These are phyloP conservation scores for Procambarus virginalis DNA, from an alignment of 1,140 invertebrate species.

Conservation along the genomic window DNA sequence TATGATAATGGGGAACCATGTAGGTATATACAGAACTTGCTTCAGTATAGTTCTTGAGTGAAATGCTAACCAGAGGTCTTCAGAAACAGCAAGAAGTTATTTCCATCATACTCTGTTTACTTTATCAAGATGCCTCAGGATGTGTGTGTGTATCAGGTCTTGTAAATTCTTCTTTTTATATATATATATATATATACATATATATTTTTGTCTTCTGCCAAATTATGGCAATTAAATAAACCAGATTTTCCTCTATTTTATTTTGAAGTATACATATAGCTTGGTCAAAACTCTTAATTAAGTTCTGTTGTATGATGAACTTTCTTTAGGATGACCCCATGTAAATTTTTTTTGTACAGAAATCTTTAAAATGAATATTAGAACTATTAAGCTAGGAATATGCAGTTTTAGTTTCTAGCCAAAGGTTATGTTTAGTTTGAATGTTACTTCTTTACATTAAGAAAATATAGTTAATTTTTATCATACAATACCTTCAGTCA, in stretches of 20 bases:
- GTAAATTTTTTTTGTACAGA: conserved; percentile 56
- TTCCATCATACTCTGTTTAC: neutral
- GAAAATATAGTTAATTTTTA: conserved; percentile 10
- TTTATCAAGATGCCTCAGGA: conserved; percentile 39
- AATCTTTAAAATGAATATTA: conserved; percentile 40
- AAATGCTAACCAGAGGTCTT: neutral
- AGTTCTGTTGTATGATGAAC: neutral
- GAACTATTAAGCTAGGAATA: conserved; percentile 19
- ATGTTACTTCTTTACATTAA: conserved; percentile 5
- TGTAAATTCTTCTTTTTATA: conserved; percentile 6
- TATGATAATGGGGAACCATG: neutral
- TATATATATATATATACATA: neutral
- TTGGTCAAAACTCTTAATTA: conserved; percentile 18
- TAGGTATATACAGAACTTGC: neutral
- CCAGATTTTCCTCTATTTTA: neutral
- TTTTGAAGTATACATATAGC: neutral
- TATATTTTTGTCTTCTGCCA: conserved; percentile 1
- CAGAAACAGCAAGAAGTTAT: neutral
- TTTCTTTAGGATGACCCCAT: conserved; percentile 16
- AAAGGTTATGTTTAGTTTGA: conserved; percentile 64
- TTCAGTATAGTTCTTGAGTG: neutral
- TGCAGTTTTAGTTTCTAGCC: conserved; percentile 61
- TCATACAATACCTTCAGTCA: conserved; percentile 34
- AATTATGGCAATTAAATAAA: neutral
- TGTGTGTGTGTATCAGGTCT: conserved; percentile 25